phyloP scores from a whole-genome alignment of 2,113 vertebrate species.

The Nesoenas mayeri region DNA sequence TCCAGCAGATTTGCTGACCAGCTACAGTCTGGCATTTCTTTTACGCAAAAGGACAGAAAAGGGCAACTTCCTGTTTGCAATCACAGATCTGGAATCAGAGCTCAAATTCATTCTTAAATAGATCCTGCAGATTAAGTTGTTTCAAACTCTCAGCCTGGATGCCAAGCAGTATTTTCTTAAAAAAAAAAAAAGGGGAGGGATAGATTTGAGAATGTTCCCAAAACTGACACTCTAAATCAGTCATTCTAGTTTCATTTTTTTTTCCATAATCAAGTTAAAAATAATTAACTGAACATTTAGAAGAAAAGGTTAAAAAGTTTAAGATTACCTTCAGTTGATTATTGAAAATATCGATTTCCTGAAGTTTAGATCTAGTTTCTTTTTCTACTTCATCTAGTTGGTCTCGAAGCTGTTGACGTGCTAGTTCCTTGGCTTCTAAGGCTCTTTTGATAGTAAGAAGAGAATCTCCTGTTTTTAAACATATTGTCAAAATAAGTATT shows the following conservation, averaged over 20 bases:
- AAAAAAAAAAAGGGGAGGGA: background rate
- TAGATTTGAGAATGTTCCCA: background rate
- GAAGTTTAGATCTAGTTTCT: conserved; percentile 92
- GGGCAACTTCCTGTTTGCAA: background rate
- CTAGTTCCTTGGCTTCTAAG: conserved; percentile 89
- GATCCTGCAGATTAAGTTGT: background rate
- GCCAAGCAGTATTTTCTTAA: background rate
- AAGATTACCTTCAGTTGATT: conserved; percentile 94
- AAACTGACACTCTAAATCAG: background rate
- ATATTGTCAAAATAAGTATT: background rate
- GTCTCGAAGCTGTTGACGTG: conserved; percentile 88
- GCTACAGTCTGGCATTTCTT: background rate
- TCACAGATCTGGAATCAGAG: background rate
- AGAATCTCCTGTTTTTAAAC: conserved; percentile 85
- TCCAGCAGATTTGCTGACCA: background rate
- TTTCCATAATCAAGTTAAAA: background rate
- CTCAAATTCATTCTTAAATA: background rate
- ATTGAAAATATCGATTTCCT: conserved; percentile 97
- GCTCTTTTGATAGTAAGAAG: conserved; percentile 91
- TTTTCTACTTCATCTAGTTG: conserved; percentile 93
- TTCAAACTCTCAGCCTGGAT: background rate
- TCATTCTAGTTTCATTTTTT: background rate
- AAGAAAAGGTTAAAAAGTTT: background rate
- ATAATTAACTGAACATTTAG: background rate
- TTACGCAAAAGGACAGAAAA: background rate